These are phyloP conservation scores for Drosophila borborema DNA, from an alignment of 2,888 invertebrate species.

Conservation along the genomic window DNA sequence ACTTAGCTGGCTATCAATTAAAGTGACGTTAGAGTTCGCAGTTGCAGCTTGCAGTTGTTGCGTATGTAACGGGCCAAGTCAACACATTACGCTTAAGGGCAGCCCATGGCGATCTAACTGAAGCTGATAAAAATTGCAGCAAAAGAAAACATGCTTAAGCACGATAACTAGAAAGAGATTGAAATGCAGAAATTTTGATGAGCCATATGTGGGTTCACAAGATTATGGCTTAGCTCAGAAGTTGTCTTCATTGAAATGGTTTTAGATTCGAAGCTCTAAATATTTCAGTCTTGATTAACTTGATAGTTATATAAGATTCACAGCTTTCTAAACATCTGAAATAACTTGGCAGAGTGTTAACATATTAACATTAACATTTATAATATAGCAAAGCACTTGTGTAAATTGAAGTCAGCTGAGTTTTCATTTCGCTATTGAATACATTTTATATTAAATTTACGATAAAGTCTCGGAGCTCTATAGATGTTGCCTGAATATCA, in stretches of 20 bases:
- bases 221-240: background rate
- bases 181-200: background rate
- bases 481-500: too few relatives aligned
- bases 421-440: too few relatives aligned
- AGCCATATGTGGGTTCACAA: background rate
- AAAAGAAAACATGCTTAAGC: background rate
- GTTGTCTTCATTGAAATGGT: background rate
- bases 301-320: background rate
- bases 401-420: too few relatives aligned
- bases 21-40: constrained; percentile 40
- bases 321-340: too few relatives aligned
- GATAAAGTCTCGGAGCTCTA: too few relatives aligned
- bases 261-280: background rate
- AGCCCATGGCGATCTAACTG: background rate
- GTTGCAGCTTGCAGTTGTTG: constrained; percentile 15
- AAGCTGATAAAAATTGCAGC: background rate
- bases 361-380: background rate
- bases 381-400: too few relatives aligned
- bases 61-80: constrained; percentile 1
- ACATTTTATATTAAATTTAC: too few relatives aligned
- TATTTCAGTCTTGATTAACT: background rate
- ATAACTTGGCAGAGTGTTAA: background rate
- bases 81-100: constrained; percentile 3
- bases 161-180: background rate
- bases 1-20: constrained; percentile 58